Conservation (phyloP, 2,888 invertebrate species). For the Laothoe populi region DNA sequence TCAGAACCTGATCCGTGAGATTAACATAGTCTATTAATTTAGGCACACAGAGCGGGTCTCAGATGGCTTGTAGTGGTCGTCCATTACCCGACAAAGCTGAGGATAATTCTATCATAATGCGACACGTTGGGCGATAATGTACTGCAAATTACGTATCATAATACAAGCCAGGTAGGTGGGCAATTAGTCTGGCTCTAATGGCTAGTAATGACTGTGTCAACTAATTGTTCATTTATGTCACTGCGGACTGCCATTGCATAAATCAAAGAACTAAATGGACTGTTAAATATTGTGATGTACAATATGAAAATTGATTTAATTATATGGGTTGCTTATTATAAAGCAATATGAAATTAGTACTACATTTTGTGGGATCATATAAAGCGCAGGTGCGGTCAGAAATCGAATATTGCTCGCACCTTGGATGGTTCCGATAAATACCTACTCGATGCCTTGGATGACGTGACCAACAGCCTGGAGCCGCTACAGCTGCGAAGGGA, state of each 20-base stretch:
- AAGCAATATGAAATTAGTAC: too few relatives aligned
- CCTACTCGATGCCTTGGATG: too few relatives aligned
- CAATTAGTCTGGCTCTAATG: constrained; percentile 68
- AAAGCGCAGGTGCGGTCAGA: too few relatives aligned
- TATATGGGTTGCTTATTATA: too few relatives aligned
- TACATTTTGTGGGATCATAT: too few relatives aligned
- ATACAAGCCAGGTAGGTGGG: constrained; percentile 58
- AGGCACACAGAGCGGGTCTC: constrained; percentile 61
- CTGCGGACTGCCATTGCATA: not conserved
- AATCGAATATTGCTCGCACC: too few relatives aligned
- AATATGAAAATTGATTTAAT: too few relatives aligned
- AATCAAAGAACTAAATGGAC: not conserved
- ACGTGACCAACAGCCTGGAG: too few relatives aligned
- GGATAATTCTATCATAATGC: constrained; percentile 75
- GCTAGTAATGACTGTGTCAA: constrained; percentile 37
- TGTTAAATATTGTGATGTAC: too few relatives aligned
- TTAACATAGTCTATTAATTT: constrained; percentile 63
- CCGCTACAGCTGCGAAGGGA: too few relatives aligned
- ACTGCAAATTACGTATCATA: constrained; percentile 79
- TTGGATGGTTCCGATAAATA: too few relatives aligned
- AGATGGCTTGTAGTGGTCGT: constrained; percentile 72
- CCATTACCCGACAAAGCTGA: constrained; percentile 74
- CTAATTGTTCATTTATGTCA: constrained; percentile 36
- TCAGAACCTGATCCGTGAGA: constrained; percentile 45
- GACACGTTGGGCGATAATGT: constrained; percentile 68